Evolutionary conservation across 2,113 vertebrate species (phyloP).

Genomic region (Pseudolaguvia tuberculata): DNA sequence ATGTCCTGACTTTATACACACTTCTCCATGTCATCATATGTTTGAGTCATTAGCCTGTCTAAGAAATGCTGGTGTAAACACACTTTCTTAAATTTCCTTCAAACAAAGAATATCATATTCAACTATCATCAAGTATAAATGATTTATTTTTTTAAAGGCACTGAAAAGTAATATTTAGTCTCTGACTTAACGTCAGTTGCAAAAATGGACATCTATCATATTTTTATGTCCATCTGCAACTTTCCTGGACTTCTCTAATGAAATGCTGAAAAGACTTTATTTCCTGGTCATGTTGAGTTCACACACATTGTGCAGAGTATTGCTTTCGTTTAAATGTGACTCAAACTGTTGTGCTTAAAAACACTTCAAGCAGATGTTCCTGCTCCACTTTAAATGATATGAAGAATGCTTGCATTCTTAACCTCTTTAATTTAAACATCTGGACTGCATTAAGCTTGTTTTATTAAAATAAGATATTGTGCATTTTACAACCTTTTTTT

Average conservation of each 20-base stretch:
- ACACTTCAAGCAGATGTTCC: background rate
- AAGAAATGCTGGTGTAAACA: conserved; percentile 22
- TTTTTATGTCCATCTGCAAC: background rate
- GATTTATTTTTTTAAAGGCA: background rate
- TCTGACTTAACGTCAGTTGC: background rate
- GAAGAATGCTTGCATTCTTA: background rate
- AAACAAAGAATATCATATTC: background rate
- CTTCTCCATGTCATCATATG: conserved; percentile 31
- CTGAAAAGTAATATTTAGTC: background rate
- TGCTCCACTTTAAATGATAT: background rate
- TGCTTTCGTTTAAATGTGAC: background rate
- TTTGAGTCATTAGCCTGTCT: conserved; percentile 32
- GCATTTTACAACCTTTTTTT: too few relatives aligned
- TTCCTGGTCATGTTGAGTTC: background rate
- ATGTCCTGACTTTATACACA: conserved; percentile 10
- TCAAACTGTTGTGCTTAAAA: background rate
- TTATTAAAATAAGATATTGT: background rate
- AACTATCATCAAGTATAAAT: background rate
- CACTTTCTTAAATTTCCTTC: background rate
- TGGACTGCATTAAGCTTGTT: background rate
- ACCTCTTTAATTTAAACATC: background rate
- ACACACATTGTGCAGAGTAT: conserved; percentile 3
- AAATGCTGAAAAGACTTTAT: background rate
- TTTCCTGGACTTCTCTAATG: background rate
- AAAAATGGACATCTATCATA: background rate